Evolutionary conservation across 2,888 invertebrate species (phyloP), one percentile per base, ranked within the genome.

Genomic region (Halocaridina rubra): DNA sequence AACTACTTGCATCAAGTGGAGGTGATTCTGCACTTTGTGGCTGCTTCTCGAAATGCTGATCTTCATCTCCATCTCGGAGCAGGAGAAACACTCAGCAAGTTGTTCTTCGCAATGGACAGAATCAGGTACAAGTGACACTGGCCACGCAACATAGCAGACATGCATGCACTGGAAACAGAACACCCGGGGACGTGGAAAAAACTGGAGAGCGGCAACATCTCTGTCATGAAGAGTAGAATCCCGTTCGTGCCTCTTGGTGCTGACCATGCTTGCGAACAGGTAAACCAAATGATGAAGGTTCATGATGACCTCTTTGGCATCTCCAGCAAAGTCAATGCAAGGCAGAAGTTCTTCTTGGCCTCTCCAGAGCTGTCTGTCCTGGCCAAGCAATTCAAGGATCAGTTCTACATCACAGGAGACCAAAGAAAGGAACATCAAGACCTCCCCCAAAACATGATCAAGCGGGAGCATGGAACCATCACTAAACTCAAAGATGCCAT

Each of bases 51-150:
- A 3, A 79, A 71, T 69, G 27, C 79, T 79, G 79, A 79, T 19
- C 79, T 79, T 30, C 7, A 4, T 3, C 79, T 79, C n/a, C 79
- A 79, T 67, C 53, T 79, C 5, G 8, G 32, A 71, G 79, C 79
- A 29, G 69, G 69, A 16, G 79, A 71, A 39, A 30, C 53, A 53
- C n/a, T 69, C 7, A 19, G 78, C 22, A 79, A 30, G 57, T 53
- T 53, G 8, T 69, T 53, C 30, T 57, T 69, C 57, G 69, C 57
- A 5, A n/a, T 77, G 27, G 29, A 53, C 30, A 1, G 57, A 19
- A 24, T 30, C 27, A 64, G 46, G 24, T 64, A 67, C 13, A 46
- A 27, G 27, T 57, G 57, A 76, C n/a, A n/a, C n/a, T 61, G 16
- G 64, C 64, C 64, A 61, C 64, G 19, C 64, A 27, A 61, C 64